Conservation (phyloP, 2,888 invertebrate species). For the Entomobrya proxima region DNA sequence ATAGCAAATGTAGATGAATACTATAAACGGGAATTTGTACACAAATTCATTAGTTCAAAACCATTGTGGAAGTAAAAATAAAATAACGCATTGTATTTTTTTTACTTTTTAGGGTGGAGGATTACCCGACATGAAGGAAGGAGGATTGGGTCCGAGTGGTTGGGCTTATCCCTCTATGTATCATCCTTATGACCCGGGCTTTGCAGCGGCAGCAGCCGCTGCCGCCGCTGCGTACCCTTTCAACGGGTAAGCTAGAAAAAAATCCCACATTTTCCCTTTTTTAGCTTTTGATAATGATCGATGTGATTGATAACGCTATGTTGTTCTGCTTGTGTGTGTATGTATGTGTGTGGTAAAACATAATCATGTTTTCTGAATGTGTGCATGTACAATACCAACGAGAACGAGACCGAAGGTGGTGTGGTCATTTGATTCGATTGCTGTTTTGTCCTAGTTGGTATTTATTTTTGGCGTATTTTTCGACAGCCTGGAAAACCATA, state of each 20-base stretch:
- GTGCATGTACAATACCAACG: neutral
- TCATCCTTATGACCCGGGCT: conserved; percentile 88
- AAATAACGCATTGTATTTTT: neutral
- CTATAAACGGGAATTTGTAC: no score
- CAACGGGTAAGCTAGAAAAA: conserved; percentile 87
- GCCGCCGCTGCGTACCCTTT: conserved; percentile 95
- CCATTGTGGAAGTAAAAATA: neutral
- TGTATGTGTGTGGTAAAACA: neutral
- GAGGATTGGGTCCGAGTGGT: conserved; percentile 83
- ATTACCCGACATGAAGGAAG: conserved; percentile 79
- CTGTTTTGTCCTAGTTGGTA: neutral
- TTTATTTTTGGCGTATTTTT: conserved; percentile 15
- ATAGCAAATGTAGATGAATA: no score
- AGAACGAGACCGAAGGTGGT: neutral
- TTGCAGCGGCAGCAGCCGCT: conserved; percentile 78
- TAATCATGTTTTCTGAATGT: conserved; percentile 2
- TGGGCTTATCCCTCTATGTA: conserved; percentile 95
- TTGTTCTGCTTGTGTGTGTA: neutral
- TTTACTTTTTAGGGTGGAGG: conserved; percentile 69
- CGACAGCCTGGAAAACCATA: neutral
- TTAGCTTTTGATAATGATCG: conserved; percentile 72
- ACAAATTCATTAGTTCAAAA: neutral
- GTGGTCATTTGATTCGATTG: conserved; percentile 8
- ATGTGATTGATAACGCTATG: conserved; percentile 58
- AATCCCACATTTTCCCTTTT: neutral